Base-by-base conservation (phyloP, 2,888 invertebrate genomes). In the Cremastinae sp. region DNA sequence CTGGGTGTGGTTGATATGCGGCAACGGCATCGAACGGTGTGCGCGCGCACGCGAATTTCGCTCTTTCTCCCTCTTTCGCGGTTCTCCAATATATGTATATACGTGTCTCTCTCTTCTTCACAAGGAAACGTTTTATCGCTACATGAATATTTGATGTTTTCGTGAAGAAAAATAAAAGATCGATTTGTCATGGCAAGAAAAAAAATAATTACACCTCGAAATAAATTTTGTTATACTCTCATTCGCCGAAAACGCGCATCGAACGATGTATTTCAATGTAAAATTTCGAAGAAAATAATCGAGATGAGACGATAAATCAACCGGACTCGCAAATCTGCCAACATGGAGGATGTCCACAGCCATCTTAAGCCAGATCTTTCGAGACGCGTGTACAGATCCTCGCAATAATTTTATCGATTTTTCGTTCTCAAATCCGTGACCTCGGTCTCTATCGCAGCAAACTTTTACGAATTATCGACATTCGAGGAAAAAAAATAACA, bases 11-110 rank as follows among this genome's bases (percentile, higher is more conserved):
- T 85, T 84, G 82, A 84, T 75, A 51, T 83, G 86, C 86, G 85
- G 83, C 86, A 84, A 79, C 82, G 83, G 83, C 84, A 89, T 89
- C 85, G 89, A 89, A 71, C 88, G 85, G n/a, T 76, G 66, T 89
- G 89, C 89, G 89, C 88, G 87, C 89, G 89, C 89, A 89, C 9
- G 74, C 64, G 10, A 59, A 39, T 39, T 45, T 12, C 37, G 35
- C 41, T 59, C 43, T 80, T 53, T 58, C 58, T 72, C 66, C 69
- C 70, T 47, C 43, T 51, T 28, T 18, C 71, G 43, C 65, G 9
- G 59, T 51, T 47, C 41, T 22, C 39, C 14, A 39, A 41, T 79
- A n/a, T n/a, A n/a, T n/a, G n/a, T n/a, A n/a, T n/a, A n/a, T n/a
- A n/a, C n/a, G n/a, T n/a, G 47, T 64, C 18, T 62, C 39, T 51